Conservation (phyloP, 2,888 invertebrate species). For the Folsomia candida region DNA sequence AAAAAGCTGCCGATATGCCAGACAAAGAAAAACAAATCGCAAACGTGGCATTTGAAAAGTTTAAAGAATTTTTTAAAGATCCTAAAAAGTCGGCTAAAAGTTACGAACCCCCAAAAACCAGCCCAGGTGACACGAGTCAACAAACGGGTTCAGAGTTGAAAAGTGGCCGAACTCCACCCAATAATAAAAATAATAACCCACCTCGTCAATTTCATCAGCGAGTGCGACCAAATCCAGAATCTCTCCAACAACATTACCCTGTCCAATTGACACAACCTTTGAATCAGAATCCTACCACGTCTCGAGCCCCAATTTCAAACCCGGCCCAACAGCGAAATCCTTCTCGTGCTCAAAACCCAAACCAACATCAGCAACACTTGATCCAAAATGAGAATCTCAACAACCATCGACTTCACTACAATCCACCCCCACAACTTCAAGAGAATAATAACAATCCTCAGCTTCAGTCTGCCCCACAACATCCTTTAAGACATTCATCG, state of each 20-base stretch:
- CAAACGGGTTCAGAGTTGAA: slow-evolving; percentile 19
- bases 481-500: not conserved
- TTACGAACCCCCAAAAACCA: slow-evolving; percentile 12
- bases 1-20: slow-evolving; percentile 28
- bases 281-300: slow-evolving; percentile 8
- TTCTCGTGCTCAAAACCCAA: slow-evolving; percentile 19
- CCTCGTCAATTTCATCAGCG: not conserved
- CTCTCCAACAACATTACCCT: slow-evolving; percentile 18
- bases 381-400: not conserved
- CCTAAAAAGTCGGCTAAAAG: slow-evolving; percentile 24
- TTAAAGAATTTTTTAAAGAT: slow-evolving; percentile 46
- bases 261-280: slow-evolving; percentile 6
- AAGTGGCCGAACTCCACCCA: slow-evolving; percentile 28
- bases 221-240: slow-evolving; percentile 6
- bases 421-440: not conserved
- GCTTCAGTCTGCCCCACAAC: not conserved
- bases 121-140: not conserved
- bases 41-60: slow-evolving; percentile 46
- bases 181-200: slow-evolving; percentile 8
- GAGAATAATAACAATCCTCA: too few species aligned
- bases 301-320: slow-evolving; percentile 7
- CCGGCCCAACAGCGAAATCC: slow-evolving; percentile 3
- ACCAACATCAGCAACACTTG: slow-evolving; percentile 21
- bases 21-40: slow-evolving; percentile 47
- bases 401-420: too few species aligned